phyloP scores from a whole-genome alignment of 2,113 vertebrate species.

The Okapia johnstoni region DNA sequence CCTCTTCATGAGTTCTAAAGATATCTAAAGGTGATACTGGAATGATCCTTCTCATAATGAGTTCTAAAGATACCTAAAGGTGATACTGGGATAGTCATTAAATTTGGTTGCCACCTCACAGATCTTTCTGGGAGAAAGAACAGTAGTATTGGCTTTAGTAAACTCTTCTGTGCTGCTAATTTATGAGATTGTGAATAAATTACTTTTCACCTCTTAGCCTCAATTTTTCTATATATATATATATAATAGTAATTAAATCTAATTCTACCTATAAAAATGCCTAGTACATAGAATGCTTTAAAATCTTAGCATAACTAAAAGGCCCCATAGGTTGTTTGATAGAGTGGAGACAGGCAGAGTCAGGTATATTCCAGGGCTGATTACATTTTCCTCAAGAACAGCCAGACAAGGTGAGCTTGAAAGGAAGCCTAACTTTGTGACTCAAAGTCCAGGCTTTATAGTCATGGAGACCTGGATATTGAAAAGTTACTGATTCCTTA shows the following conservation, averaged over 20 bases:
- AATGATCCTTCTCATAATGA: not conserved
- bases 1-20: not conserved
- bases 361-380: not conserved
- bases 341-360: not conserved
- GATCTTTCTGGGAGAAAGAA: not conserved
- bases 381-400: not conserved
- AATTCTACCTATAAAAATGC: conserved; percentile 3
- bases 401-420: not conserved
- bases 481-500: not conserved
- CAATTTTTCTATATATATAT: not conserved
- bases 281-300: not conserved
- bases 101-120: not conserved
- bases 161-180: not conserved
- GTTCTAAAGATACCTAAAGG: not conserved
- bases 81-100: not conserved
- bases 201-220: not conserved
- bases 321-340: not conserved
- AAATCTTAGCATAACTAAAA: not conserved
- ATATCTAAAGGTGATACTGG: not conserved
- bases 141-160: not conserved
- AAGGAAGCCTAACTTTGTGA: not conserved
- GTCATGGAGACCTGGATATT: not conserved
- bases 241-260: not conserved
- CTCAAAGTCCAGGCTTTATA: not conserved
- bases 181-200: conserved; percentile 18